Evolutionary conservation across 2,113 vertebrate genomes (phyloP).

Genomic region (Candoia aspera): DNA sequence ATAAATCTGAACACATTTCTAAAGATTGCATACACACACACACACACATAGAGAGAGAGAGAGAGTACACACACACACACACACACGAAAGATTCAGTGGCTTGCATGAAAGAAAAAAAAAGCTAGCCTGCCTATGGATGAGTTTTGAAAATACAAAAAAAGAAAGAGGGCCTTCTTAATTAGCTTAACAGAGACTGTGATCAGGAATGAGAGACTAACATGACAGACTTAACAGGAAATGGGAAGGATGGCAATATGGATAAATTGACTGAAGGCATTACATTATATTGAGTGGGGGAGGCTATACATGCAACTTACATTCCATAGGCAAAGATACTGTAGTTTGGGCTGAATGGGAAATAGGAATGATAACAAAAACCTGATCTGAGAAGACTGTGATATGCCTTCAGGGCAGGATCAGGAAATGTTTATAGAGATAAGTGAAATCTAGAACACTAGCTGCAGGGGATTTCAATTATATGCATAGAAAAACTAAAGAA

Average conservation of each 20-base stretch:
- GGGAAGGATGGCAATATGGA: neutral
- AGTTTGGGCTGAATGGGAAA: constrained; percentile 34
- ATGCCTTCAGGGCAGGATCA: constrained; percentile 33
- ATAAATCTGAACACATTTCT: no score
- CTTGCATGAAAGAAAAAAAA: neutral
- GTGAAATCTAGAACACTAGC: constrained; percentile 34
- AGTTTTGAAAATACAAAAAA: neutral
- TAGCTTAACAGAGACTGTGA: neutral
- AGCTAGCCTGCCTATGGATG: neutral
- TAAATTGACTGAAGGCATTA: constrained; percentile 21
- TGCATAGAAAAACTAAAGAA: constrained; percentile 30
- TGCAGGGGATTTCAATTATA: constrained; percentile 27
- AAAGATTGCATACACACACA: no score
- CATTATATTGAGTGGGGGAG: neutral
- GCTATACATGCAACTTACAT: constrained; percentile 16
- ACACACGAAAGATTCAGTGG: neutral
- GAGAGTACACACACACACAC: no score
- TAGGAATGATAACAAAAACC: constrained; percentile 33
- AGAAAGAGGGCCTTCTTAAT: neutral
- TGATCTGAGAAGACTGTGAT: constrained; percentile 36
- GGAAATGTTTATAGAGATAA: constrained; percentile 43
- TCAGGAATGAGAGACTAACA: neutral
- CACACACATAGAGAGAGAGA: no score
- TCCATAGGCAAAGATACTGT: constrained; percentile 1
- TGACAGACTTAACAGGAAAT: constrained; percentile 29